Percentiles rank a stretch among this genome's conserved stretches.
Conservation (phyloP, 2,113 vertebrate genomes). For the Charadrius vociferus region DNA sequence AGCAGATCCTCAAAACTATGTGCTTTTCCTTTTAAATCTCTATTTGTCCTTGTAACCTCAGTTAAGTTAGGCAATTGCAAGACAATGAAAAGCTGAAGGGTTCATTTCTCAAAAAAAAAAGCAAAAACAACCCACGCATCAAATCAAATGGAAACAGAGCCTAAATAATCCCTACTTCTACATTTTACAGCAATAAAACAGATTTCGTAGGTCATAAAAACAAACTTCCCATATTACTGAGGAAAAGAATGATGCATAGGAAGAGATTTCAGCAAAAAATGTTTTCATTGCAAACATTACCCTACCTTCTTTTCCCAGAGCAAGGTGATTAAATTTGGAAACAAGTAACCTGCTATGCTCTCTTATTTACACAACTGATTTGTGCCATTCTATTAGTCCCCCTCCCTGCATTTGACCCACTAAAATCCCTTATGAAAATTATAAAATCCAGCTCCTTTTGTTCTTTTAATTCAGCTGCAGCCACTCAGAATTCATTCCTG, state of each 20-base stretch:
- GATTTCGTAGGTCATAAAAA: neutral
- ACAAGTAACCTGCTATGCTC: neutral
- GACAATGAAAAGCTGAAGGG: neutral
- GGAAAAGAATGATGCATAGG: neutral
- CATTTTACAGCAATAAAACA: neutral
- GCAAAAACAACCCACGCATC: fast-evolving
- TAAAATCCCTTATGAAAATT: neutral
- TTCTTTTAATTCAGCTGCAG: neutral
- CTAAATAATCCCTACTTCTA: neutral
- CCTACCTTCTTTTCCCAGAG: neutral
- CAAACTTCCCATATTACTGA: neutral
- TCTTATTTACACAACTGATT: neutral
- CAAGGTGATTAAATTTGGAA: neutral
- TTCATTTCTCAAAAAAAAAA: neutral
- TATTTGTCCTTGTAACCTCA: neutral
- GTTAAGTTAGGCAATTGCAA: neutral
- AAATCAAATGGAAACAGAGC: neutral
- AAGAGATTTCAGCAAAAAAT: neutral
- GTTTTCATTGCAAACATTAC: neutral
- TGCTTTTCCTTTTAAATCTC: neutral
- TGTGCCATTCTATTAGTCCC: neutral
- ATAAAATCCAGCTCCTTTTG: neutral
- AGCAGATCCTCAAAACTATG: neutral
- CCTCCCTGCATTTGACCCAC: neutral
- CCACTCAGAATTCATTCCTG: neutral